Evolutionary conservation across 2,113 vertebrate species (phyloP), one percentile per base, ranked within the genome.

Genomic region (Columba livia): DNA sequence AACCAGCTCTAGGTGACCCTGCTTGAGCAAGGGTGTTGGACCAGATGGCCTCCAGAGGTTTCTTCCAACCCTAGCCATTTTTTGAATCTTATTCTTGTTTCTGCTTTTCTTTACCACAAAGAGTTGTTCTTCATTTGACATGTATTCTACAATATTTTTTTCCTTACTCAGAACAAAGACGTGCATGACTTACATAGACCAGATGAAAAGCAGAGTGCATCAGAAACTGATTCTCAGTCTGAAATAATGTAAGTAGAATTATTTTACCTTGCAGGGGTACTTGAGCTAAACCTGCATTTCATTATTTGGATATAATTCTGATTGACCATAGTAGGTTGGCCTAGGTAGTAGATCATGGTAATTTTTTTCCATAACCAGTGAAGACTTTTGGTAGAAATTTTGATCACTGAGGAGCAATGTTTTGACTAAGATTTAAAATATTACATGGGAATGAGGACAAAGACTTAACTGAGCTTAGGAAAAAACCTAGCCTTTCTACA

Each of bases 191-290:
- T 74, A 34, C 34, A 40, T 44, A 54, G 70, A 77, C 9, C 11
- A 70, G 26, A 34, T 66, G 88, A 96, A 75, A 84, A 89, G 16
- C 56, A 57, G 48, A 82, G 34, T 83, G 26, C 29, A 54, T 75
- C 91, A 95, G 91, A 90, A 85, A 40, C 31, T 80, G 71, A 54
- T 89, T 74, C 82, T 50, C 92, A 94, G 23, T 85, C 47, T 72
- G 96, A 95, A 89, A 50, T 89, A 50, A 24, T 20, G 98, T 98
- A 93, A 97, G 98, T 97, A 84, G 34, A 93, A 32, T 67, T 73
- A n/a, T 61, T 91, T 89, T 89, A 56, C 29, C 15, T 90, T 12
- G 21, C 2, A 10, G 20, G 71, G 12, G 6, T 58, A 31, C 17
- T 79, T 72, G 25, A 67, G 24, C 42, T 74, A 62, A 85, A 44